Percentiles rank a stretch among this genome's conserved stretches.
These are phyloP conservation scores for Stramonita haemastoma DNA, from an alignment of 2,888 invertebrate genomes.

Conservation along the genomic window DNA sequence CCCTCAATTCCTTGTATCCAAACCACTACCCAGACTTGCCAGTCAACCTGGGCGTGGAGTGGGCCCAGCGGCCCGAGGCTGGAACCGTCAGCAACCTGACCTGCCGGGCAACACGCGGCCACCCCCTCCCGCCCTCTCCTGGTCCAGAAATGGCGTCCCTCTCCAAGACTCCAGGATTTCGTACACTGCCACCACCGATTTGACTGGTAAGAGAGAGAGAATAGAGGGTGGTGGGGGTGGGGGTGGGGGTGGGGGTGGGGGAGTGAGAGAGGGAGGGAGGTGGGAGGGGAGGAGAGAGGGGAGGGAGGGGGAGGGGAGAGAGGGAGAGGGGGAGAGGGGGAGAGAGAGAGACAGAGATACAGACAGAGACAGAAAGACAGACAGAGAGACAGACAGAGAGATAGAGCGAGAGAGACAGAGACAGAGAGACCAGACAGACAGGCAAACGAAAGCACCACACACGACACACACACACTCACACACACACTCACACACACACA, in stretches of 20 bases:
- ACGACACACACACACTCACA: not conserved
- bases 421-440: no score
- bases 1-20: not conserved
- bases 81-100: conserved; percentile 60
- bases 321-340: no score
- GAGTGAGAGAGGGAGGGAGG: no score
- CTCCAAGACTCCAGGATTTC: conserved; percentile 49
- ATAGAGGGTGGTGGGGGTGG: no score
- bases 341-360: no score
- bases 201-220: not conserved
- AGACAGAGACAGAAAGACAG: no score
- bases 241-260: no score
- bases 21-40: conserved; percentile 50
- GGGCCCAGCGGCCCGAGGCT: conserved; percentile 50
- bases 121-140: conserved; percentile 58
- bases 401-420: no score
- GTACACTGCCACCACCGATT: conserved; percentile 25
- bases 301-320: no score
- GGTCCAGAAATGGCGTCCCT: conserved; percentile 55
- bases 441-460: no score
- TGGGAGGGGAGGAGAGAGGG: no score
- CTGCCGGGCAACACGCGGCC: conserved; percentile 58
- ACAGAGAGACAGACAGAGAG: no score
- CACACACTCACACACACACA: conserved; percentile 20
- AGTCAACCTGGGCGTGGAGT: conserved; percentile 54